These are phyloP conservation scores for Diacarnus erythraeanus DNA, from an alignment of 37 sponge, comb jelly and placozoan species.

Conservation along the genomic window DNA sequence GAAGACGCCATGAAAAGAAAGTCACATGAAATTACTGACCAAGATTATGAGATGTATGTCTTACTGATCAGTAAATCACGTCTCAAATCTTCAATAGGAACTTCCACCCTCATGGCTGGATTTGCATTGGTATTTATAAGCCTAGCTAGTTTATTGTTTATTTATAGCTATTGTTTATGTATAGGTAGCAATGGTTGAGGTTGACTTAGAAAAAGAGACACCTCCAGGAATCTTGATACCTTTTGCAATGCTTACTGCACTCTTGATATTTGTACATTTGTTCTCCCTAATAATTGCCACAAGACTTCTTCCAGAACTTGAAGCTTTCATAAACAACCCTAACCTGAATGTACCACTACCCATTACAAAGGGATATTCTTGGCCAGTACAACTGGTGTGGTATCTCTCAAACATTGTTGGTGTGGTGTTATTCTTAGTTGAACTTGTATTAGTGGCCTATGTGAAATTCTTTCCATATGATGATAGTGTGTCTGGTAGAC, in stretches of 20 bases:
- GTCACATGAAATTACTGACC: slow-evolving; percentile 3
- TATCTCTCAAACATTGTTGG: slow-evolving; percentile 71
- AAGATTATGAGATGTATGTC: slow-evolving; percentile 57
- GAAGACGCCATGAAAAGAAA: background rate
- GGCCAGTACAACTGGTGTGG: slow-evolving; percentile 59
- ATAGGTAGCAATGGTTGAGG: slow-evolving; percentile 81
- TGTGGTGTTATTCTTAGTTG: slow-evolving; percentile 55
- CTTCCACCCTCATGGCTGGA: slow-evolving; percentile 73
- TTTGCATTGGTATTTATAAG: slow-evolving; percentile 69
- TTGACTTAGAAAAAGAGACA: slow-evolving; percentile 20
- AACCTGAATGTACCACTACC: slow-evolving; percentile 20
- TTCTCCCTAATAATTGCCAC: slow-evolving; percentile 70
- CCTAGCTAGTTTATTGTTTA: background rate
- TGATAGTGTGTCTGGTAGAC: background rate
- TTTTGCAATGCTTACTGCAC: slow-evolving; percentile 61
- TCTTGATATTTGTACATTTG: slow-evolving; percentile 72
- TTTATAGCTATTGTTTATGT: background rate
- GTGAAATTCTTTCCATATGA: slow-evolving; percentile 61
- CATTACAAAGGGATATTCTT: slow-evolving; percentile 33
- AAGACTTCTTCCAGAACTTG: slow-evolving; percentile 66
- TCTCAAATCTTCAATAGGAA: slow-evolving; percentile 71
- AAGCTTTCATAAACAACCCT: slow-evolving; percentile 43
- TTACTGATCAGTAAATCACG: slow-evolving; percentile 55
- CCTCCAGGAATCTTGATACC: slow-evolving; percentile 48
- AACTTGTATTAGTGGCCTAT: slow-evolving; percentile 59